Evolutionary conservation across 2,113 vertebrate species (phyloP).

Genomic region (Gnathochromis pfefferi): DNA sequence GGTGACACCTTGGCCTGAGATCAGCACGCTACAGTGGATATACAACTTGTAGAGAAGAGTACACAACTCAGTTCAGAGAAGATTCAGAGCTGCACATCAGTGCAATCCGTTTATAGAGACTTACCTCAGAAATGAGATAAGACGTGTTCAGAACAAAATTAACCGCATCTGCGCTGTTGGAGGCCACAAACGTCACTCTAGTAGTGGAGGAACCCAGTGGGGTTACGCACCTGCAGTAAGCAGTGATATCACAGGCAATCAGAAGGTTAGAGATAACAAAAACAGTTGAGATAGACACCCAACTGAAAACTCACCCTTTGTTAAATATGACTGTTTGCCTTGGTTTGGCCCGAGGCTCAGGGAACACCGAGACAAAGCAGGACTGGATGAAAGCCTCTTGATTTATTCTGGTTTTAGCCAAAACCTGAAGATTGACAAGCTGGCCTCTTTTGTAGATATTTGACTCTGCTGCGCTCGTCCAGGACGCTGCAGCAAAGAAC

Average conservation of each 20-base stretch:
- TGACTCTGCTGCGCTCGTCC: constrained; percentile 21
- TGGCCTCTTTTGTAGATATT: constrained; percentile 45
- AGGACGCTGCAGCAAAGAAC: constrained; percentile 29
- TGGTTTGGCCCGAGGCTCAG: constrained; percentile 15
- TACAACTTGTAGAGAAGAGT: constrained; percentile 21
- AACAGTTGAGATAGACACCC: not conserved
- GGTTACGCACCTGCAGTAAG: constrained; percentile 44
- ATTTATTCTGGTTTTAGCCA: not conserved
- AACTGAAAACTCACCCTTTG: constrained; percentile 47
- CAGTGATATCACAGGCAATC: not conserved
- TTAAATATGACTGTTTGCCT: constrained; percentile 44
- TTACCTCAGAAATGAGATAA: constrained; percentile 39
- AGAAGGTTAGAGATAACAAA: not conserved
- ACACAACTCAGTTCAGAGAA: not conserved
- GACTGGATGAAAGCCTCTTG: constrained; percentile 56
- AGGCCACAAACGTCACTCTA: constrained; percentile 23
- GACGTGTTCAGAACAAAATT: constrained; percentile 51
- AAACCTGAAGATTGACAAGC: constrained; percentile 46
- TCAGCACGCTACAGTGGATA: constrained; percentile 50
- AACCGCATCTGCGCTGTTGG: not conserved
- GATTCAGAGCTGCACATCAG: not conserved
- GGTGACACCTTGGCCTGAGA: constrained; percentile 25
- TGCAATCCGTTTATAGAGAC: not conserved
- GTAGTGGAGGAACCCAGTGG: constrained; percentile 17
- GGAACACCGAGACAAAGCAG: constrained; percentile 44